Conservation (phyloP, 2,888 invertebrate species). For the Eupithecia dodoneata region DNA sequence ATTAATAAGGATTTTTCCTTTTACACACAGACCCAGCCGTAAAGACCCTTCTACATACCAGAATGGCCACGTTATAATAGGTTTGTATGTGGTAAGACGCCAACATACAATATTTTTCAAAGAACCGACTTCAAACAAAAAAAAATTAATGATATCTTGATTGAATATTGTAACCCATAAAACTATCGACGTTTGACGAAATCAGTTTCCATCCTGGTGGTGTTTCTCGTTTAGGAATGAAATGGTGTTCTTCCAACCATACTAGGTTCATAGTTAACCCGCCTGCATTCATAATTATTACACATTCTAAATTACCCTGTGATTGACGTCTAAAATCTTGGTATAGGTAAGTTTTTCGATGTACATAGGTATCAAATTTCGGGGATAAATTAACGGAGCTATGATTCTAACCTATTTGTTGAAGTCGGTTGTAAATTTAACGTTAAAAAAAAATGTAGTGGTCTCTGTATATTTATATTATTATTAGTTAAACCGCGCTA, state of each 20-base stretch:
- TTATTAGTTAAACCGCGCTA: conserved; percentile 35
- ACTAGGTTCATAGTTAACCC: background rate
- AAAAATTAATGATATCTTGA: background rate
- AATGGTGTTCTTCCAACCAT: background rate
- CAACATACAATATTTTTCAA: conserved; percentile 73
- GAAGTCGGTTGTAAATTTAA: conserved; percentile 33
- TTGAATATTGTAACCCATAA: background rate
- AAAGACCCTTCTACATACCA: conserved; percentile 66
- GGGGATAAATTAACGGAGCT: conserved; percentile 1
- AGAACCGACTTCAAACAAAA: conserved; percentile 36
- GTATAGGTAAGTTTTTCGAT: conserved; percentile 21
- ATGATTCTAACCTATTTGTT: conserved; percentile 10
- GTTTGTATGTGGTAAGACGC: conserved; percentile 84
- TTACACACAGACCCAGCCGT: conserved; percentile 76
- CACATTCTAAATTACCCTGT: conserved; percentile 5
- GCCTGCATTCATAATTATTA: background rate
- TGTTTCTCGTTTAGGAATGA: background rate
- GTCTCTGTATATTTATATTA: conserved; percentile 35
- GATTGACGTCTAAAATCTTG: background rate
- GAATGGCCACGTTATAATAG: conserved; percentile 68
- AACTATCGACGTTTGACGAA: background rate
- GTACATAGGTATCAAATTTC: background rate
- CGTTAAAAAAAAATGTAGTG: conserved; percentile 33
- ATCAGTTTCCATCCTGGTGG: background rate
- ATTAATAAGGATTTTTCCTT: conserved; percentile 77